Evolutionary conservation across 1,140 invertebrate genomes (phyloP), one percentile per base, ranked within the genome.

Genomic region (Portunus trituberculatus): DNA sequence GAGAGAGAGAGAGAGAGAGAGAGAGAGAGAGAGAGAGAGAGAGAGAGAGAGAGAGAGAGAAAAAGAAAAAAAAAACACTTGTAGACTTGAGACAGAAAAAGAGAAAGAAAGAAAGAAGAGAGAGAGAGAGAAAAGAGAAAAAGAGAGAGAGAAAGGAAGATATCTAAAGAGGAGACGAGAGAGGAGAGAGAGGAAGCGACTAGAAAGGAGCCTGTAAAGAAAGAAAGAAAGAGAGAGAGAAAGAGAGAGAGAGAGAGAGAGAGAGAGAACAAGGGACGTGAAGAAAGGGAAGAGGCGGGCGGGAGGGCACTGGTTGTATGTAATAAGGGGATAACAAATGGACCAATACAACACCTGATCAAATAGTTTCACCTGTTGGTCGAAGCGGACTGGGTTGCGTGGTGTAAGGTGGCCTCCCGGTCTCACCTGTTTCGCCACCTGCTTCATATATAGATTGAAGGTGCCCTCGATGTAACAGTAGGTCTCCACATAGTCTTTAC

Each of bases 381-480:
- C 67, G 95, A 91, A 95, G 95, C 91, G 91, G 67, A 95, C 92
- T 45, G 86, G 59, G 39, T 76, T 84, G 52, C 92, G 95, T 31
- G 95, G 16, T 10, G 95, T 32, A 20, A 95, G 95, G 86, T 93
- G 91, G 25, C 84, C 92, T 28, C 32, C 92, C 0, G 91, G 83
- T 52, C 96, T 95, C 95, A 96, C 96, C 96, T 96, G 96, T 87
- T 96, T 95, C 48, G 95, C 96, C 86, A 93, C 96, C 52, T 95
- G 95, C 76, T 96, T 96, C 96, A 96, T 96, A 48, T 96, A 96
- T 76, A 96, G 88, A 86, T 96, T 96, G 89, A 96, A 96, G 52
- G 96, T 96, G 25, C 96, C 96, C 89, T 96, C 96, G 91, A 96
- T 96, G 95, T 96, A 96, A 88, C 96, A 96, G 92, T 96, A 96